Conservation (phyloP, 2,797 vertebrate genomes). For the Hozukius guyotensis region DNA sequence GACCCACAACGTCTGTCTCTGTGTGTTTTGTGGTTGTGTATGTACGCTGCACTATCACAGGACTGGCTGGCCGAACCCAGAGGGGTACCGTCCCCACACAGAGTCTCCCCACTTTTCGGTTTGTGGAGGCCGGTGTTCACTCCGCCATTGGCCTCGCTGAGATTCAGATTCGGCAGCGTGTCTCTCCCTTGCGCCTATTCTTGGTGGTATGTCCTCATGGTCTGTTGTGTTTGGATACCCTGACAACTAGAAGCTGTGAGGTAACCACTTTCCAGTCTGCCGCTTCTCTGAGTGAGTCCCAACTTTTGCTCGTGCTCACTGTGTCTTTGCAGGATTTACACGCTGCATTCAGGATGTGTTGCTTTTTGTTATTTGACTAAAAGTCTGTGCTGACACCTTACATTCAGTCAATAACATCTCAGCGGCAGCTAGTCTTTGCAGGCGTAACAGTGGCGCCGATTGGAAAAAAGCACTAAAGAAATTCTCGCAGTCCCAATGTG, state of each 20-base stretch:
- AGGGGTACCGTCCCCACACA: constrained; percentile 27
- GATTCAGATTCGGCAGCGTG: constrained; percentile 42
- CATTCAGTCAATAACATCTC: neutral
- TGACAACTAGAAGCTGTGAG: constrained; percentile 79
- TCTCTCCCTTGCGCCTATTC: constrained; percentile 75
- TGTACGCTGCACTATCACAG: constrained; percentile 40
- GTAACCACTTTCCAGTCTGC: constrained; percentile 66
- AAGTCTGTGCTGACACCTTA: neutral
- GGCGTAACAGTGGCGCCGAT: neutral
- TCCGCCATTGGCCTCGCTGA: constrained; percentile 52
- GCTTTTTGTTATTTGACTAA: neutral
- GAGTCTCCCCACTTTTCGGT: constrained; percentile 44
- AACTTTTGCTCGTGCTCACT: constrained; percentile 65
- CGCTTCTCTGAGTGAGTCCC: constrained; percentile 63
- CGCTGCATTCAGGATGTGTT: neutral
- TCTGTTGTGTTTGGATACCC: constrained; percentile 82
- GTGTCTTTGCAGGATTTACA: constrained; percentile 12
- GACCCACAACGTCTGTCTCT: constrained; percentile 50
- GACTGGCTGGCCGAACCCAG: constrained; percentile 12
- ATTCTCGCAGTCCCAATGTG: constrained; percentile 14
- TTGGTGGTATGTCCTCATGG: constrained; percentile 79
- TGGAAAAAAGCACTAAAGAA: constrained; percentile 14
- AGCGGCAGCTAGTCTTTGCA: constrained; percentile 25
- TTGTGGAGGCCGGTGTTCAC: constrained; percentile 20
- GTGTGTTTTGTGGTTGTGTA: constrained; percentile 44